Percentiles rank a stretch among this genome's conserved stretches.
Conservation (phyloP, 1,140 invertebrate species). For the Mercenaria mercenaria region DNA sequence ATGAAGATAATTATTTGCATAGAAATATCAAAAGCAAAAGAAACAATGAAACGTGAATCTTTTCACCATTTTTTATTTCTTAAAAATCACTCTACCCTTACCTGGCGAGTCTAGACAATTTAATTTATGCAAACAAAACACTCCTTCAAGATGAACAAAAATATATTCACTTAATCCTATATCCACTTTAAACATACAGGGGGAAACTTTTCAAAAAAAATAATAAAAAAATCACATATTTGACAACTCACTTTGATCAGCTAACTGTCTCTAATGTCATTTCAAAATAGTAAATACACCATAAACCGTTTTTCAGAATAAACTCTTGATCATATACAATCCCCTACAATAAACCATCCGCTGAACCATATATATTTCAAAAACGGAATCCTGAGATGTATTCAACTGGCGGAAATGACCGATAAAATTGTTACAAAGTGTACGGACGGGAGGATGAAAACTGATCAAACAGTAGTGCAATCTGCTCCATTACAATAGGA, state of each 20-base stretch:
- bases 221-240: no score
- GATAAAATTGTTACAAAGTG: slow-evolving; percentile 24
- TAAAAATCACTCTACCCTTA: no score
- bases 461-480: not conserved
- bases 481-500: not conserved
- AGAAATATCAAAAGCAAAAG: no score
- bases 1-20: no score
- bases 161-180: no score
- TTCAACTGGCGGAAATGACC: not conserved
- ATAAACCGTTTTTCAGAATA: not conserved
- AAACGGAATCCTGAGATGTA: not conserved
- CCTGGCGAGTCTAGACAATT: no score
- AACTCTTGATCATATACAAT: not conserved
- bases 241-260: not conserved
- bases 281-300: not conserved
- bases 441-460: not conserved
- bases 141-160: no score
- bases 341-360: not conserved
- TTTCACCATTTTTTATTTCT: no score
- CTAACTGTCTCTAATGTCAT: not conserved
- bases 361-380: not conserved
- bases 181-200: no score
- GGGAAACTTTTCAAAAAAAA: no score
- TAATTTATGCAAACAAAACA: no score
- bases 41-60: no score